Evolutionary conservation across 2,113 vertebrate species (phyloP), one percentile per base, ranked within the genome.

Genomic region (Otocyon megalotis): DNA sequence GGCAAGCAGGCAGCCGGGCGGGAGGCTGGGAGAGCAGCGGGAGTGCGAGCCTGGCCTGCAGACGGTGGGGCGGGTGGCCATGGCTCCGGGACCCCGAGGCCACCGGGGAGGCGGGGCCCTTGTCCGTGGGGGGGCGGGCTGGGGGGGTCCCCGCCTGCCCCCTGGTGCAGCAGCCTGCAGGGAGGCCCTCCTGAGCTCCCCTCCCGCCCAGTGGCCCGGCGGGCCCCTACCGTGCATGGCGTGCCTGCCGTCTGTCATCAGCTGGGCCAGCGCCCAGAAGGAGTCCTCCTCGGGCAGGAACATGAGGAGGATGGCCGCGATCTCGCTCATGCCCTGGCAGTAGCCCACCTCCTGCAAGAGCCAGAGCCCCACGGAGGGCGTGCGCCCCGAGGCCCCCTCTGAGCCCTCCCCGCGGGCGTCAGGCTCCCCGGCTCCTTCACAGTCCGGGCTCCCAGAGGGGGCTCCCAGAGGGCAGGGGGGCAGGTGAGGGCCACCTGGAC

Each of bases 241-340:
- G 99, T 98, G 98, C 98, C 97, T 99, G 98, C 98, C 11, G 19
- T 10, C 14, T 26, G 99, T 99, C 90, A 99, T 98, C 92, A 99
- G 99, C 98, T 99, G 99, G 0, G 99, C 99, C 80, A 99, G 96
- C 1, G 99, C 99, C 99, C 99, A 99, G 98, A 99, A 99, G 0
- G 99, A 99, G 16, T 99, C 99, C 97, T 99, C 99, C 97, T 99
- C 99, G 0, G 99, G 99, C 96, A 99, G 95, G 98, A 99, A 99
- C 99, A 99, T 99, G 92, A 99, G 99, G 69, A 99, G 98, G 97
- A 99, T 98, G 93, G 99, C 99, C 69, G 99, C 99, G 0, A 99
- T 99, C 98, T 99, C 99, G 98, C 99, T 99, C 99, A 99, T 99
- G 72, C 99, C 99, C 98, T 99, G 99, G 98, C 99, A 99, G 98